Evolutionary conservation across 2,797 vertebrate genomes (phyloP), one percentile per base, ranked within the genome.

Genomic region (Australoheros facetus): DNA sequence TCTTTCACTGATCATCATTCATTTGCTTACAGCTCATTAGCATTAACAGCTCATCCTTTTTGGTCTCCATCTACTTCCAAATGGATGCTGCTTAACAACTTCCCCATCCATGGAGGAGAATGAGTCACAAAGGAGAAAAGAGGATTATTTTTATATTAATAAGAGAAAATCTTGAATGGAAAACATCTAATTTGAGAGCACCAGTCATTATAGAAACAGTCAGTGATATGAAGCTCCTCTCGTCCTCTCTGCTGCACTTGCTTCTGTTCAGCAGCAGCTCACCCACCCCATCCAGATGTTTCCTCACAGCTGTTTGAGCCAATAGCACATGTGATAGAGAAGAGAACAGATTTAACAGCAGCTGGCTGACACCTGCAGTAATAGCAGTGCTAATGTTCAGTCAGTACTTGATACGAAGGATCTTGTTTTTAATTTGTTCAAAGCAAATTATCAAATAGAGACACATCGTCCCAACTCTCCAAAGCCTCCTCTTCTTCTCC

Each of bases 171-270:
- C 26, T 64, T 14, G 62, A 16, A 37, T 28, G 30, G 37, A 72
- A 64, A 73, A 54, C 10, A 32, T 75, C 11, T 54, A 66, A 19
- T 73, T 60, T 53, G 55, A 77, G 76, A 79, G 48, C 4, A 51
- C 12, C 28, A 79, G 42, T 59, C 56, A 56, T 42, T 11, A 10
- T 64, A 58, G 66, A 76, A 73, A 69, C 78, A 77, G 48, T 60
- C 51, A 39, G 73, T 60, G 39, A 42, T 45, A 6, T 8, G 23
- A 34, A 85, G 69, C 77, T 80, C 75, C 37, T 75, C 78, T n/a
- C 74, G 37, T 75, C 84, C 91, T 89, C 91, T 90, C 85, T 89
- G 89, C 86, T 88, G 92, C 90, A 88, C 90, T 78, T 23, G 88
- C 83, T 74, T 88, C 83, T 86, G 87, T 77, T 75, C 28, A 73